These are phyloP conservation scores for Apamea anceps DNA, from an alignment of 2,888 invertebrate species.

Conservation along the genomic window DNA sequence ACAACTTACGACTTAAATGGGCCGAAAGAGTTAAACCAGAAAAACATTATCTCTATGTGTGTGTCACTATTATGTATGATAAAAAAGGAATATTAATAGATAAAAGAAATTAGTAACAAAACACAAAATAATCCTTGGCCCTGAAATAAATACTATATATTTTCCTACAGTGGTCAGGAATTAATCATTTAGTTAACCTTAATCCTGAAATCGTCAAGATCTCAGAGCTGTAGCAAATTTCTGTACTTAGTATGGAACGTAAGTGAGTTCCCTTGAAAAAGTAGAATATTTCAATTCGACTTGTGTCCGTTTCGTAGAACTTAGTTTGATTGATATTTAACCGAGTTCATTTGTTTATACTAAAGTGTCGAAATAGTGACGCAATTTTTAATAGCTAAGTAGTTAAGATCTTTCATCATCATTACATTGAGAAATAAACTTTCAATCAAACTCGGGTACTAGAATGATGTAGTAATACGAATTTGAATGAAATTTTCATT, in stretches of 20 bases:
- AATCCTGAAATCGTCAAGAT: conserved; percentile 13
- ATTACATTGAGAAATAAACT: conserved; percentile 17
- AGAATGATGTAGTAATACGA: conserved; percentile 21
- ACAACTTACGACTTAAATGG: neutral
- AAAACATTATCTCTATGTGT: neutral
- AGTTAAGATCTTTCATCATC: conserved; percentile 2
- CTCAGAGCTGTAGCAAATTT: conserved; percentile 9
- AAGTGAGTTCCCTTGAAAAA: neutral
- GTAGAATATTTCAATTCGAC: neutral
- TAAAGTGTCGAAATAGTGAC: conserved; percentile 3
- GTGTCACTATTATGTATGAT: neutral
- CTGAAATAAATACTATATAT: conserved; percentile 7
- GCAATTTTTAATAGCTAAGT: conserved; percentile 13
- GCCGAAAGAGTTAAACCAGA: neutral
- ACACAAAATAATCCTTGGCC: neutral
- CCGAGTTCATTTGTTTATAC: conserved; percentile 14
- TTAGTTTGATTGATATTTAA: neutral
- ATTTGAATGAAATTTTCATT: conserved; percentile 46
- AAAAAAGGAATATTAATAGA: neutral
- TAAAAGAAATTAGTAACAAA: neutral
- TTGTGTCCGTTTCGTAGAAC: neutral
- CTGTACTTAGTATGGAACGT: conserved; percentile 14
- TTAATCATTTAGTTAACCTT: conserved; percentile 17
- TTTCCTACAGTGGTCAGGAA: conserved; percentile 7
- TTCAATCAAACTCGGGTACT: conserved; percentile 12